These are phyloP conservation scores for Coranthus polyacanthus DNA, from an alignment of 2,797 vertebrate species.

Conservation along the genomic window DNA sequence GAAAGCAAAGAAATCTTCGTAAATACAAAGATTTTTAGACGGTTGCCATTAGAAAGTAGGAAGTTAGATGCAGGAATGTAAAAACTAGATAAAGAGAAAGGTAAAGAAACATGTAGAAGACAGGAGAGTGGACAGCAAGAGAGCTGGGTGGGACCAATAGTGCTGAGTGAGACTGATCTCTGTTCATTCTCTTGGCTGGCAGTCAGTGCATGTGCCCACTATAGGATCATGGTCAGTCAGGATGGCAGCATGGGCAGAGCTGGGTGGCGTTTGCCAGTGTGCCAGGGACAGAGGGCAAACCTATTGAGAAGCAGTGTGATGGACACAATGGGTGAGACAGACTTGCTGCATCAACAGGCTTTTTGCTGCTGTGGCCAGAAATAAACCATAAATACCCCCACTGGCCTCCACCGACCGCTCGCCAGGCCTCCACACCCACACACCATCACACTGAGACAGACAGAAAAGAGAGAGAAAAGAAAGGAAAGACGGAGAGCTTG, in stretches of 20 bases:
- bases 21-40: not conserved
- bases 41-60: not conserved
- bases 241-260: constrained; percentile 81
- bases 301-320: constrained; percentile 88
- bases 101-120: constrained; percentile 53
- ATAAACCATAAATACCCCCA: constrained; percentile 89
- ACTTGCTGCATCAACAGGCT: constrained; percentile 90
- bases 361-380: constrained; percentile 90
- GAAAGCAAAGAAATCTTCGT: too few species aligned
- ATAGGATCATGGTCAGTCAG: constrained; percentile 66
- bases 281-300: constrained; percentile 71
- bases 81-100: constrained; percentile 32
- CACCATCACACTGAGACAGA: constrained; percentile 73
- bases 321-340: constrained; percentile 86
- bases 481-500: constrained; percentile 68
- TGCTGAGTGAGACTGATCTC: constrained; percentile 81
- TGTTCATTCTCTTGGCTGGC: constrained; percentile 80
- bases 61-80: constrained; percentile 17
- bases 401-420: constrained; percentile 68
- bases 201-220: constrained; percentile 70
- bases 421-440: constrained; percentile 77
- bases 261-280: constrained; percentile 77
- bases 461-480: constrained; percentile 61
- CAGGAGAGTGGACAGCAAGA: constrained; percentile 42
- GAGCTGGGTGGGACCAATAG: constrained; percentile 68